Percentiles rank a stretch among this genome's conserved stretches.
These are phyloP conservation scores for Idaea straminata DNA, from an alignment of 2,888 invertebrate genomes.

Conservation along the genomic window DNA sequence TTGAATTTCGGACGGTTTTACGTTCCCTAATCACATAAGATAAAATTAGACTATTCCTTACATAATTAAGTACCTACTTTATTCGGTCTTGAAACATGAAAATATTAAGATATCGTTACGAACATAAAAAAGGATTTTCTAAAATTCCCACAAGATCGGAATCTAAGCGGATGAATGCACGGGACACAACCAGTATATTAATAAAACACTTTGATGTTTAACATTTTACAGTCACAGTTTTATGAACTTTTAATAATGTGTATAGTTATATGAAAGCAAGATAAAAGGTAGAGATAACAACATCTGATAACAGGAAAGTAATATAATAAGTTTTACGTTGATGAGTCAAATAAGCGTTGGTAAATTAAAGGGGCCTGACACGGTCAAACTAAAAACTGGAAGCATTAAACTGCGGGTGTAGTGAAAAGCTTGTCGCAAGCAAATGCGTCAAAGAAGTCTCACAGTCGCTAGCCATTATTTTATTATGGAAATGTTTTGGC, in stretches of 20 bases:
- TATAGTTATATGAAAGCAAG: neutral
- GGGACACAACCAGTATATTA: neutral
- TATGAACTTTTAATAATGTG: neutral
- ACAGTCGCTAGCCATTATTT: too few species aligned
- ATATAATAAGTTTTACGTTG: neutral
- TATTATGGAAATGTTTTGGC: too few species aligned
- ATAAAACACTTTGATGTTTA: neutral
- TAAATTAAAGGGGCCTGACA: neutral
- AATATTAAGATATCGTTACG: too few species aligned
- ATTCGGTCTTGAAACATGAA: too few species aligned
- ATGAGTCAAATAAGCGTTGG: neutral
- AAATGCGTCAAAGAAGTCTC: too few species aligned
- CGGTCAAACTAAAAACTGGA: neutral
- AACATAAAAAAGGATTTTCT: too few species aligned
- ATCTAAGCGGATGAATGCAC: neutral
- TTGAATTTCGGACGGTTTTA: too few species aligned
- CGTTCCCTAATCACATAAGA: too few species aligned
- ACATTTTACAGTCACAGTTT: neutral
- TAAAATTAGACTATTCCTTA: too few species aligned
- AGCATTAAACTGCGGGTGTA: neutral
- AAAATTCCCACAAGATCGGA: too few species aligned
- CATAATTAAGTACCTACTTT: too few species aligned
- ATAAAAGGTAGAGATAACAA: constrained; percentile 1
- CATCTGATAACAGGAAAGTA: constrained; percentile 2
- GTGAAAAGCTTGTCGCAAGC: neutral